phyloP scores from a whole-genome alignment of 2,888 invertebrate genomes.

The Ennomos quercinarius region DNA sequence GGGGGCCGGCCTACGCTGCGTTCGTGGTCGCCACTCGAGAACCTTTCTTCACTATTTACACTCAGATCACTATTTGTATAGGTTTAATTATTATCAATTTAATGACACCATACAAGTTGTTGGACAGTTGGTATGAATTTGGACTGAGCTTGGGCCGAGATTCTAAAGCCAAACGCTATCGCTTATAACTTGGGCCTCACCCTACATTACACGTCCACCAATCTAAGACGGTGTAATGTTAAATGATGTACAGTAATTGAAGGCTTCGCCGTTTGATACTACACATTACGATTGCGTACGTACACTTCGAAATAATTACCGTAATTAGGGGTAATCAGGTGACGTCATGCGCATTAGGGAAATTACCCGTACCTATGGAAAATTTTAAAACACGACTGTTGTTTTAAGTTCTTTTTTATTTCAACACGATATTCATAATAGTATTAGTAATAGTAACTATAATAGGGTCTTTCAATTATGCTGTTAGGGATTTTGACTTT shows the following conservation, averaged over 20 bases:
- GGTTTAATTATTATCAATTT: too few species aligned
- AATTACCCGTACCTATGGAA: constrained; percentile 26
- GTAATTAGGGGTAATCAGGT: constrained; percentile 44
- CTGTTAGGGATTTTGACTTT: not conserved
- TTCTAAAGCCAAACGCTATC: too few species aligned
- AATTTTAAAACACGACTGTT: constrained; percentile 5
- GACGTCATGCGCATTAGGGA: constrained; percentile 32
- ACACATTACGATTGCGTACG: constrained; percentile 39
- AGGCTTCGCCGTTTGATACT: constrained; percentile 39
- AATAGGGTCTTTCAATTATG: too few species aligned
- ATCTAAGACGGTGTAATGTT: constrained; percentile 30
- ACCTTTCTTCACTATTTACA: too few species aligned
- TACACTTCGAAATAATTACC: constrained; percentile 37
- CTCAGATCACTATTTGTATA: too few species aligned
- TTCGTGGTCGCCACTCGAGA: too few species aligned
- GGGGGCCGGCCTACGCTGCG: too few species aligned
- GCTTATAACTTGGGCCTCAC: constrained; percentile 13
- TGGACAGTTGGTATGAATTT: too few species aligned
- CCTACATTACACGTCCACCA: constrained; percentile 18
- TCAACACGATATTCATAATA: too few species aligned
- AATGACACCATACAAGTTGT: too few species aligned
- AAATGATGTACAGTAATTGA: constrained; percentile 37
- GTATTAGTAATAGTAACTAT: too few species aligned
- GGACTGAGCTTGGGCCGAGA: too few species aligned
- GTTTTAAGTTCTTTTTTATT: not conserved